These are phyloP conservation scores for Conus canariensis DNA, from an alignment of 2,888 invertebrate species.

Conservation along the genomic window DNA sequence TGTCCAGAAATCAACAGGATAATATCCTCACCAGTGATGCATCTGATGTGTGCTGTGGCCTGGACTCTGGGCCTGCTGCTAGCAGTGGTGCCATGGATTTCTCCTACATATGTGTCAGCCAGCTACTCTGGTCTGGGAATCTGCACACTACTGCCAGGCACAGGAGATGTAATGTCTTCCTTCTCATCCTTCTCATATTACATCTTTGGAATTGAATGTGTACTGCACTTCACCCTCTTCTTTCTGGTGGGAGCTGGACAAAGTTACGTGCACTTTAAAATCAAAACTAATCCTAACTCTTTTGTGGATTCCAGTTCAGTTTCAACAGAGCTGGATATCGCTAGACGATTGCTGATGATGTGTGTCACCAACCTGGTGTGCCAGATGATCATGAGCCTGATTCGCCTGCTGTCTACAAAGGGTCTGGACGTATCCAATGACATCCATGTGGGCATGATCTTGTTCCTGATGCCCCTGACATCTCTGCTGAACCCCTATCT, in stretches of 20 bases:
- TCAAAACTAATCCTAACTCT: neutral
- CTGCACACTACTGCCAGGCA: neutral
- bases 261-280: neutral
- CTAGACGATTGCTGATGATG: neutral
- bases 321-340: neutral
- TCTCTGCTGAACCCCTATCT: neutral
- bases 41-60: neutral
- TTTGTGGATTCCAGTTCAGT: neutral
- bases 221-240: neutral
- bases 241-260: neutral
- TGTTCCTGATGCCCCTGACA: neutral
- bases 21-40: neutral
- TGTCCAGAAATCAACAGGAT: neutral
- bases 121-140: neutral
- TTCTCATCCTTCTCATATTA: neutral
- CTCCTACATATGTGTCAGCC: neutral
- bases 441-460: neutral
- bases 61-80: neutral
- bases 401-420: neutral
- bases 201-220: neutral
- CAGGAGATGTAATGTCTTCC: neutral
- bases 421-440: neutral
- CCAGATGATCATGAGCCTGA: neutral
- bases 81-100: neutral
- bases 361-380: conserved; percentile 15